Evolutionary conservation across 2,113 vertebrate species (phyloP).

Genomic region (Stomatorhinus ivindoensis): DNA sequence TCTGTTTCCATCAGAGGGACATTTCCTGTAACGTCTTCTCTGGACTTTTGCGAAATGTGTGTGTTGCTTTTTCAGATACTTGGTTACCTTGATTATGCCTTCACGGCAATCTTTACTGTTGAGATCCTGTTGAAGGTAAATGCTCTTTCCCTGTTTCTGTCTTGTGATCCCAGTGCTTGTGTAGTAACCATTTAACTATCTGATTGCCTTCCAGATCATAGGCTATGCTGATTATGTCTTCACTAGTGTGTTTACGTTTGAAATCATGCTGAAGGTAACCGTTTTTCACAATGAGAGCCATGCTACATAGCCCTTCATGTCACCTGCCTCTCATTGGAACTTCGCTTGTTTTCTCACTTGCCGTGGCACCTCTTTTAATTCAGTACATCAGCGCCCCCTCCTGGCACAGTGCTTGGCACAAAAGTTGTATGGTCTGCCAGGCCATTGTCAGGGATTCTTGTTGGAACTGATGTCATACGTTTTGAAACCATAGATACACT

Average conservation of each 20-base stretch:
- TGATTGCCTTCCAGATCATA: constrained; percentile 87
- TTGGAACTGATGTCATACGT: not conserved
- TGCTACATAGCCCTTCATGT: constrained; percentile 62
- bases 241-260: constrained; percentile 95
- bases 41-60: constrained; percentile 39
- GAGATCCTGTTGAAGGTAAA: constrained; percentile 99
- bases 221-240: constrained; percentile 95
- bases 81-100: constrained; percentile 99
- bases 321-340: constrained; percentile 52
- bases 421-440: not conserved
- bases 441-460: not conserved
- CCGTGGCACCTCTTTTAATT: constrained; percentile 47
- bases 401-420: constrained; percentile 6
- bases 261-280: constrained; percentile 95
- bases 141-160: constrained; percentile 48
- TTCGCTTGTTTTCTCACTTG: constrained; percentile 55
- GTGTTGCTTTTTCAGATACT: constrained; percentile 92
- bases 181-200: constrained; percentile 67
- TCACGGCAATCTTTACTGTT: constrained; percentile 99
- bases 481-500: not conserved
- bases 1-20: not conserved
- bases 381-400: not conserved
- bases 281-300: constrained; percentile 58
- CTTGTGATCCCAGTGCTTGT: constrained; percentile 42
- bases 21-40: not conserved